Base-by-base conservation (phyloP, 2,797 vertebrate species). In the Sebastes matsubarae region DNA sequence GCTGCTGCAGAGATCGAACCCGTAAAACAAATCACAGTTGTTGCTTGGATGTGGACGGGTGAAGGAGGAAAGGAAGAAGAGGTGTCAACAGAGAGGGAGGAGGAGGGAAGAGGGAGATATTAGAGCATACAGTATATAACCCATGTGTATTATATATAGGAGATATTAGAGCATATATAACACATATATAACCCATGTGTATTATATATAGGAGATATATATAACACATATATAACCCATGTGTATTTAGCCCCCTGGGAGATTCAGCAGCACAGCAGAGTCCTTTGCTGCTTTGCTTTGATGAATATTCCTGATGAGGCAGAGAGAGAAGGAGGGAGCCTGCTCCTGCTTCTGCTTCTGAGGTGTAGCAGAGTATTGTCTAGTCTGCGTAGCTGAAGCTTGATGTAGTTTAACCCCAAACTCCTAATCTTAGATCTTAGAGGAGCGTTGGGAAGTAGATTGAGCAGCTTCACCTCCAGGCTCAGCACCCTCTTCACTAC, bases 241-340 rank as follows among this genome's bases (percentile, higher is more conserved):
- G 46, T 75, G 77, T 74, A 64, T 79, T 14, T 32, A 72, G 82
- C 80, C 80, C 64, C 54, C 1, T 11, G 75, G 84, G 72, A 91
- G 69, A 87, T 79, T 86, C 81, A 77, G 79, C 76, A 79, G 69
- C 75, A 24, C 67, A 66, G 82, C 80, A 57, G 46, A 80, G 74
- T 83, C 77, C 78, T 79, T 55, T 79, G 55, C 83, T 79, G 76
- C 68, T 83, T 67, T 81, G 69, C 88, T 88, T 70, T 61, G 74
- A 91, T 92, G 89, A 91, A 92, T 93, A 92, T 92, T 91, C 89
- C 91, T 88, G 61, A 74, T 72, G 18, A 25, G 34, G 6, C 25
- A 55, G 82, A 65, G 65, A 25, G 29, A 22, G 59, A 30, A 22
- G 9, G 76, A 66, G 79, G 30, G 61, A 46, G 61, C 2, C 6